Conservation (phyloP, 1,140 invertebrate genomes). For the Plodia interpunctella region DNA sequence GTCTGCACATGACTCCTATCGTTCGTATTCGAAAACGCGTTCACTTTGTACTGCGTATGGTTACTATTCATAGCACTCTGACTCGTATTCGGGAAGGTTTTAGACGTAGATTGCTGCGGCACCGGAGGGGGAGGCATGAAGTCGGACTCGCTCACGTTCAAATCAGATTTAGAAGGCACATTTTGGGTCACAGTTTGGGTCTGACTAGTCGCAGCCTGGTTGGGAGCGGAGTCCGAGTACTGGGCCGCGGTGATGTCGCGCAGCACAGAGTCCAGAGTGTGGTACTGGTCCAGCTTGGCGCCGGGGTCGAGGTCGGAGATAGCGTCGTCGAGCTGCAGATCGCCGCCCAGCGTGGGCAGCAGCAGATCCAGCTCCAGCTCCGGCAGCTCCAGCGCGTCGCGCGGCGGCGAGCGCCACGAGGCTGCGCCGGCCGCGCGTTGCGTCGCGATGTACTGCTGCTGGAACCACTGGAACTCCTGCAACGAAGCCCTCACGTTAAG, state of each 20-base stretch:
- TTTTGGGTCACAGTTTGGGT: constrained; percentile 33
- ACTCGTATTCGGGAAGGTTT: constrained; percentile 27
- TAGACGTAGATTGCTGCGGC: constrained; percentile 44
- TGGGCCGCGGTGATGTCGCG: constrained; percentile 55
- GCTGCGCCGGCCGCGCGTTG: constrained; percentile 69
- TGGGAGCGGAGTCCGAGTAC: constrained; percentile 36
- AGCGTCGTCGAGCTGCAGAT: constrained; percentile 72
- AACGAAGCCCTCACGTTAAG: constrained; percentile 39
- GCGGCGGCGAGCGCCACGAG: constrained; percentile 64
- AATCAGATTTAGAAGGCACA: constrained; percentile 61
- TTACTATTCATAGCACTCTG: constrained; percentile 14
- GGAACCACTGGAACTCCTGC: constrained; percentile 79
- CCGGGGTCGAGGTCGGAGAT: constrained; percentile 75
- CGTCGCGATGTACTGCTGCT: constrained; percentile 79
- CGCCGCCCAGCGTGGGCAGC: constrained; percentile 78
- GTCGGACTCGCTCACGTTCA: constrained; percentile 78
- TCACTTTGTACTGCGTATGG: constrained; percentile 39
- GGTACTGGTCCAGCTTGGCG: constrained; percentile 49
- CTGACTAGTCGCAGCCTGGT: constrained; percentile 24
- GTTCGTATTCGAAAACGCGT: constrained; percentile 19
- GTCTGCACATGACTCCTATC: constrained; percentile 9
- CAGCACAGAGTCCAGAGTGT: constrained; percentile 46
- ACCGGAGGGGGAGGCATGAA: constrained; percentile 67
- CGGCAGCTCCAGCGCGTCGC: constrained; percentile 57
- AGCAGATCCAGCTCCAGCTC: constrained; percentile 80